Evolutionary conservation across 1,140 invertebrate species (phyloP).

Genomic region (Campoletis sonorensis): DNA sequence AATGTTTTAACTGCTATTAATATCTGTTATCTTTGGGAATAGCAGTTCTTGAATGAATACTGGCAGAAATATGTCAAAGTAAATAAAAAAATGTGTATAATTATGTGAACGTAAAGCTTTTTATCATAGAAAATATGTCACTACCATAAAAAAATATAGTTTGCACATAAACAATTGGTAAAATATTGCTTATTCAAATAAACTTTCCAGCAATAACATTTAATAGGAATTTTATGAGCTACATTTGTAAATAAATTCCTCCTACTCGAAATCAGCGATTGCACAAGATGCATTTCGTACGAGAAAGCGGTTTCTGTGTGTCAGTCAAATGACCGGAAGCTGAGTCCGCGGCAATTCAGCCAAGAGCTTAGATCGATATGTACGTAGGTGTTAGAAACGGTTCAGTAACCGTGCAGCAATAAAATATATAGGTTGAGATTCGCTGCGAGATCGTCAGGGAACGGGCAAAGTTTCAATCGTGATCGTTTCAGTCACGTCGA

Average conservation of each 20-base stretch:
- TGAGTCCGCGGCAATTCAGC: slow-evolving; percentile 6
- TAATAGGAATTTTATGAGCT: background rate
- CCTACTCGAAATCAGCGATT: background rate
- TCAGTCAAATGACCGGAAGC: slow-evolving; percentile 35
- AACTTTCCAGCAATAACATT: background rate
- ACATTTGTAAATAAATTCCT: background rate
- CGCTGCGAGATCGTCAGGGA: background rate
- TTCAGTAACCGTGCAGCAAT: slow-evolving; percentile 3
- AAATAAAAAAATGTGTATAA: too few species aligned
- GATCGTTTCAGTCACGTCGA: slow-evolving; percentile 55
- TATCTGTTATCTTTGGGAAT: too few species aligned
- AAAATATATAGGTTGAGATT: background rate
- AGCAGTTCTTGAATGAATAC: too few species aligned
- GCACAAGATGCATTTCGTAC: slow-evolving; percentile 10
- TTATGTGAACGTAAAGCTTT: too few species aligned
- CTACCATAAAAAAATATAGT: too few species aligned
- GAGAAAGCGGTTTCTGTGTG: slow-evolving; percentile 1
- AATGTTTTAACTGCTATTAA: too few species aligned
- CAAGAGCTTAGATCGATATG: background rate
- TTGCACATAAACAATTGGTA: too few species aligned
- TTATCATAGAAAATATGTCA: too few species aligned
- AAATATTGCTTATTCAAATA: too few species aligned
- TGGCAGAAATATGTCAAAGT: too few species aligned
- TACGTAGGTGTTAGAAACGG: slow-evolving; percentile 10
- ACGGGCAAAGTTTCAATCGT: slow-evolving; percentile 57